A percentile compares a stretch with the other conserved stretches of the same genome.
phyloP scores from a whole-genome alignment of 2,113 vertebrate species.

The Gymnobelideus leadbeateri region DNA sequence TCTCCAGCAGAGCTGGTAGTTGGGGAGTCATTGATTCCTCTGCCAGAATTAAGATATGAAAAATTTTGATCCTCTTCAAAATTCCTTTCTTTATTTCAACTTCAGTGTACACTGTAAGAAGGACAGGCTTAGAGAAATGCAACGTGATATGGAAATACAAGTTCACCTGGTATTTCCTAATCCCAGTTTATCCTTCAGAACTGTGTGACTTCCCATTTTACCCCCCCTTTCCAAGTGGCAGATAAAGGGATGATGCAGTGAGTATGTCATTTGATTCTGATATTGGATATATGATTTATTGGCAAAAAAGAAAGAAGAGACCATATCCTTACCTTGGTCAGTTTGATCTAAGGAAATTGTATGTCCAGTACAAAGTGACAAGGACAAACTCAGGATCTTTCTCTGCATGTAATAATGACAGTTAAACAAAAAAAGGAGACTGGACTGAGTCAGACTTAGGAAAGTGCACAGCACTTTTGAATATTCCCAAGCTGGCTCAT shows the following conservation, averaged over 20 bases:
- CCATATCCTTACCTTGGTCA: neutral
- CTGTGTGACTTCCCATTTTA: neutral
- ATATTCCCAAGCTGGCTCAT: neutral
- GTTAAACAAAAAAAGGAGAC: neutral
- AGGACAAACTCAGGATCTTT: constrained; percentile 44
- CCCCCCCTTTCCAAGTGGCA: constrained; percentile 36
- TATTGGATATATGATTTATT: constrained; percentile 43
- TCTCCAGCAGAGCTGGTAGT: constrained; percentile 24
- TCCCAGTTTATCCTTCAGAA: constrained; percentile 15
- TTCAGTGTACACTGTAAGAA: neutral
- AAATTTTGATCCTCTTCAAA: neutral
- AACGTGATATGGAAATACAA: constrained; percentile 2
- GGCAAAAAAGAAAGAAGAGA: constrained; percentile 38
- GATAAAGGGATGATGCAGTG: constrained; percentile 41
- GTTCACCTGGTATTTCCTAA: neutral
- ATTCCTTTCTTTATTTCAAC: constrained; percentile 24
- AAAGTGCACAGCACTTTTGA: neutral
- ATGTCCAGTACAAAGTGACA: neutral
- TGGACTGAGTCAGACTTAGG: neutral
- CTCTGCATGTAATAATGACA: neutral
- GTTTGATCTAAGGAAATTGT: constrained; percentile 44
- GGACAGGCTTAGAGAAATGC: neutral
- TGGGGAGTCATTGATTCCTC: constrained; percentile 45
- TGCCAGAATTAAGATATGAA: constrained; percentile 11
- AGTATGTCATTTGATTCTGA: neutral